Conservation (phyloP, 2,113 vertebrate genomes). For the Indri indri region DNA sequence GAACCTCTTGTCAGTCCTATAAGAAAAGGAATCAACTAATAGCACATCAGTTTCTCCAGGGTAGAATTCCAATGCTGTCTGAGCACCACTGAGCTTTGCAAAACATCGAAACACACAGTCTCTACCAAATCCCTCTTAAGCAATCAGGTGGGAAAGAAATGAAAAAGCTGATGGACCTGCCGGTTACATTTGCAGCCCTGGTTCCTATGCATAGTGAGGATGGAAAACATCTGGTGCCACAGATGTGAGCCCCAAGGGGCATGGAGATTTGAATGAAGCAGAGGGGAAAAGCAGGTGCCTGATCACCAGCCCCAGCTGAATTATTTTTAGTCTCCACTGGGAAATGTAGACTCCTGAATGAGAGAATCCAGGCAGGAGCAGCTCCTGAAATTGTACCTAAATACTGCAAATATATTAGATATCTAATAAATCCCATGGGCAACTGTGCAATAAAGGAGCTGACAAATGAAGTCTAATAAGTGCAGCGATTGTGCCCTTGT, state of each 20-base stretch:
- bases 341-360: conserved; percentile 43
- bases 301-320: neutral
- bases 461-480: conserved; percentile 66
- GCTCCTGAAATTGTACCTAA: conserved; percentile 37
- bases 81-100: too few species aligned
- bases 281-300: neutral
- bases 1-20: neutral
- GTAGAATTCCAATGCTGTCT: too few species aligned
- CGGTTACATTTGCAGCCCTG: neutral
- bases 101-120: neutral
- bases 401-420: neutral
- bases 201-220: neutral
- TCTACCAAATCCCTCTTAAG: conserved; percentile 27
- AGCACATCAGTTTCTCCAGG: neutral
- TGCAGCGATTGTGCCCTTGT: conserved; percentile 51
- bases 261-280: neutral
- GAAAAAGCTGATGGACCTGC: neutral
- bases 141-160: neutral
- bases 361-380: neutral
- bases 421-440: neutral
- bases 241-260: neutral
- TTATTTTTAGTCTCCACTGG: neutral
- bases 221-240: neutral
- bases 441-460: conserved; percentile 16
- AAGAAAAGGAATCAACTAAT: conserved; percentile 10